These are phyloP conservation scores for Chirona hameri DNA, from an alignment of 2,888 invertebrate species.

Conservation along the genomic window DNA sequence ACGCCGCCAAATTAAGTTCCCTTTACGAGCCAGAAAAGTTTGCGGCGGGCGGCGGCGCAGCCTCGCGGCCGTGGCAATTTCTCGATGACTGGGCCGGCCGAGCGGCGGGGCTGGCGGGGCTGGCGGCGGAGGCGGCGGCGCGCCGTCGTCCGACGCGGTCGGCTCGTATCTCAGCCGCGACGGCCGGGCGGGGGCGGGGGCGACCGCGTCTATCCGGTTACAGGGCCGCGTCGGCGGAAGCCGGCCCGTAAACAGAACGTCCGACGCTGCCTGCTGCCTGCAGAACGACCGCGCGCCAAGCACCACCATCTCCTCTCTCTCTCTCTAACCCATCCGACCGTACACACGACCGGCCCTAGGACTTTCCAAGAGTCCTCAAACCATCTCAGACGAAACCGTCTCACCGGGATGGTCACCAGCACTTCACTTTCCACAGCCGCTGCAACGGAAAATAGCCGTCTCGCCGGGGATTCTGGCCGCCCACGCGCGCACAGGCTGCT, in stretches of 20 bases:
- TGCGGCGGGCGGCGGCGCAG: neutral
- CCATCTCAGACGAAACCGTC: too few species aligned
- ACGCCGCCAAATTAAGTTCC: neutral
- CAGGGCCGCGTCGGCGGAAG: neutral
- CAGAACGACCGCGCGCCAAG: too few species aligned
- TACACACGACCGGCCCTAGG: too few species aligned
- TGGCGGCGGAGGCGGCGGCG: neutral
- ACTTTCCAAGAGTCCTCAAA: too few species aligned
- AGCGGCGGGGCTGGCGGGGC: neutral
- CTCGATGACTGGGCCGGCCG: neutral
- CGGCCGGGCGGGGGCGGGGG: neutral
- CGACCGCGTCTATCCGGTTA: neutral
- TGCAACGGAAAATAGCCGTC: neutral
- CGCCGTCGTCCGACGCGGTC: neutral
- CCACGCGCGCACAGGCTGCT: neutral
- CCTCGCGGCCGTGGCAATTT: neutral
- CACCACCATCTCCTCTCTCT: too few species aligned
- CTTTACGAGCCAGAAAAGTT: slow-evolving; percentile 3
- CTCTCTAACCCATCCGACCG: too few species aligned
- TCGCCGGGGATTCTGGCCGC: neutral
- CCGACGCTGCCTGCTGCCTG: neutral
- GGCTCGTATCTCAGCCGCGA: neutral
- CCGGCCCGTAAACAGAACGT: neutral
- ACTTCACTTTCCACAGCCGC: neutral
- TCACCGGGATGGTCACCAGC: too few species aligned